These are phyloP conservation scores for Erythrocebus patas DNA, from an alignment of 2,113 vertebrate genomes.

Conservation along the genomic window DNA sequence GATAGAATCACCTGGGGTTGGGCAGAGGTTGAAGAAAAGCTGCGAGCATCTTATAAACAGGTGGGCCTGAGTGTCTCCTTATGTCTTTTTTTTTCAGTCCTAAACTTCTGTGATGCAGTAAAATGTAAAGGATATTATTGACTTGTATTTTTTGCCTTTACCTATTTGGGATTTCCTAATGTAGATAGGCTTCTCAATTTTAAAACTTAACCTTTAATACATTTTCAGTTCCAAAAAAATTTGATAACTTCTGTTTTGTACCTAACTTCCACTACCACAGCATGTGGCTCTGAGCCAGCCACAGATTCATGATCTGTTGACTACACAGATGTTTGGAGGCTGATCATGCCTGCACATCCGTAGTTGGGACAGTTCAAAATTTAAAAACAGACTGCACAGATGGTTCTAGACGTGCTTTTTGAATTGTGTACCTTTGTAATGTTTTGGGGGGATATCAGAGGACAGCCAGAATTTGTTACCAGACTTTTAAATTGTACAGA, in stretches of 20 bases:
- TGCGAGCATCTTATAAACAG: not conserved
- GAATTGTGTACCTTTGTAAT: not conserved
- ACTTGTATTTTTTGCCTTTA: not conserved
- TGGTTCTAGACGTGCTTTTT: conserved; percentile 29
- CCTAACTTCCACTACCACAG: not conserved
- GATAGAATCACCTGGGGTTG: not conserved
- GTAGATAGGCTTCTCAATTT: not conserved
- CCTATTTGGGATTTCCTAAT: not conserved
- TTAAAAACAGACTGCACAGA: not conserved
- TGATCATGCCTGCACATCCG: not conserved
- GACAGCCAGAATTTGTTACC: not conserved
- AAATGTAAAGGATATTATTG: conserved; percentile 5
- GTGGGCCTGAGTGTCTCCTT: not conserved
- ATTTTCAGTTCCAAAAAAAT: conserved; percentile 28
- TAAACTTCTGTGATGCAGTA: not conserved
- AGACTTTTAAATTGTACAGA: conserved; percentile 7
- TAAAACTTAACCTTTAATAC: not conserved
- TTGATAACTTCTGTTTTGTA: conserved; percentile 36
- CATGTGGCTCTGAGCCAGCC: not conserved
- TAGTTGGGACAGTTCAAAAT: not conserved
- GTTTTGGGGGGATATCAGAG: not conserved
- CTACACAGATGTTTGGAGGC: conserved; percentile 6
- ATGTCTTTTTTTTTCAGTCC: not conserved
- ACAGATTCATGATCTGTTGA: not conserved
- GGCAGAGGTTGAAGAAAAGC: not conserved